A percentile compares a stretch with the other conserved stretches of the same genome.
phyloP scores from a whole-genome alignment of 2,113 vertebrate species.

The Pelusios castaneus region DNA sequence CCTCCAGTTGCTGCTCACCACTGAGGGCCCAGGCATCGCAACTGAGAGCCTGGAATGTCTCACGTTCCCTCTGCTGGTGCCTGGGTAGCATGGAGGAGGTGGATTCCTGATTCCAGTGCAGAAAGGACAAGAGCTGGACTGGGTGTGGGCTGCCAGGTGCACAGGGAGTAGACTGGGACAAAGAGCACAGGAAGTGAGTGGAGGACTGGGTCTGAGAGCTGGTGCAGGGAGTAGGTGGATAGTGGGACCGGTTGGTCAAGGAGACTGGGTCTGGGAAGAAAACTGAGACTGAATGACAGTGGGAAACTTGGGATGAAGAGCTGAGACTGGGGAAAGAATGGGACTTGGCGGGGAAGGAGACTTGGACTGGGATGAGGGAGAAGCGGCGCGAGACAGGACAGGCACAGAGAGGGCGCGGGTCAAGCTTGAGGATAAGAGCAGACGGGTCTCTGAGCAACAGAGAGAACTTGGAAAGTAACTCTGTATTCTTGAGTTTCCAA shows the following conservation, averaged over 20 bases:
- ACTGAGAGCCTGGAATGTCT: background rate
- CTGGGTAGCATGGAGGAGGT: background rate
- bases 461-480: background rate
- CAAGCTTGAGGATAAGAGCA: background rate
- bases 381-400: background rate
- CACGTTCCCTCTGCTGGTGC: background rate
- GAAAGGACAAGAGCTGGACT: background rate
- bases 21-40: background rate
- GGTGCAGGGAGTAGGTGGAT: background rate
- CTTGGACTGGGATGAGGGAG: background rate
- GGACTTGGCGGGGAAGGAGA: background rate
- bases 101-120: background rate
- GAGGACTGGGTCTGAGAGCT: background rate
- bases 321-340: background rate
- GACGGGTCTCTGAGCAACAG: background rate
- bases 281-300: background rate
- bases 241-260: background rate
- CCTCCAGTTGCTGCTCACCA: background rate
- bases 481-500: background rate
- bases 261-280: background rate
- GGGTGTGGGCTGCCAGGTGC: background rate
- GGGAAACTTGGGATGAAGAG: background rate
- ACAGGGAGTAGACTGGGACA: background rate
- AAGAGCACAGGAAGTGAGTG: background rate
- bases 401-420: background rate